Conservation (phyloP, 2,797 vertebrate genomes). For the Arvicola amphibius region DNA sequence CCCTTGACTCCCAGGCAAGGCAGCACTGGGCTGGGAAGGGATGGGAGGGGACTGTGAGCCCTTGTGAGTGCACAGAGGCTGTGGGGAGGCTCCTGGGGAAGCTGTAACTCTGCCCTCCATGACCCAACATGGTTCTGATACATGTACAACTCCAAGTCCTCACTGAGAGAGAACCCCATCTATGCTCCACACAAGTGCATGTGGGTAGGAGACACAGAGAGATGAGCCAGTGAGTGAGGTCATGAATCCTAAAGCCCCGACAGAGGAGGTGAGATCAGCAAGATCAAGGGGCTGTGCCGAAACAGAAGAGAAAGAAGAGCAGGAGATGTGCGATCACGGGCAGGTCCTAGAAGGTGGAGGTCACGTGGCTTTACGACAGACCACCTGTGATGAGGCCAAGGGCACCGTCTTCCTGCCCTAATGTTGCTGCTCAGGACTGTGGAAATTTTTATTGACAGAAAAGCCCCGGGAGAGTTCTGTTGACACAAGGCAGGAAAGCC, state of each 20-base stretch:
- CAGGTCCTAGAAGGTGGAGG: background rate
- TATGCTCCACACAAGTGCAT: rapidly evolving
- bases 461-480: background rate
- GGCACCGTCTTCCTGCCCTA: too few relatives aligned
- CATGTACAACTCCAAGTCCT: background rate
- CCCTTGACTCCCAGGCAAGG: background rate
- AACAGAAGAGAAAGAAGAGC: background rate
- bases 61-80: background rate
- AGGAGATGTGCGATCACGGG: rapidly evolving
- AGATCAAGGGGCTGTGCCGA: background rate
- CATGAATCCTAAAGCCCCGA: background rate
- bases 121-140: rapidly evolving
- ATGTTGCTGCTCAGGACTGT: background rate
- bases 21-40: background rate
- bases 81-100: background rate
- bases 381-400: rapidly evolving
- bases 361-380: background rate
- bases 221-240: too few relatives aligned
- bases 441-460: background rate
- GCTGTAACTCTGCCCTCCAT: rapidly evolving
- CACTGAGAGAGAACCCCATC: too few relatives aligned
- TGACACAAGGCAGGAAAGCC: background rate
- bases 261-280: background rate
- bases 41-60: background rate
- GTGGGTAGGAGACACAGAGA: rapidly evolving